Evolutionary conservation across 2,113 vertebrate species (phyloP), one percentile per base, ranked within the genome.

Genomic region (Nothocercus julius): DNA sequence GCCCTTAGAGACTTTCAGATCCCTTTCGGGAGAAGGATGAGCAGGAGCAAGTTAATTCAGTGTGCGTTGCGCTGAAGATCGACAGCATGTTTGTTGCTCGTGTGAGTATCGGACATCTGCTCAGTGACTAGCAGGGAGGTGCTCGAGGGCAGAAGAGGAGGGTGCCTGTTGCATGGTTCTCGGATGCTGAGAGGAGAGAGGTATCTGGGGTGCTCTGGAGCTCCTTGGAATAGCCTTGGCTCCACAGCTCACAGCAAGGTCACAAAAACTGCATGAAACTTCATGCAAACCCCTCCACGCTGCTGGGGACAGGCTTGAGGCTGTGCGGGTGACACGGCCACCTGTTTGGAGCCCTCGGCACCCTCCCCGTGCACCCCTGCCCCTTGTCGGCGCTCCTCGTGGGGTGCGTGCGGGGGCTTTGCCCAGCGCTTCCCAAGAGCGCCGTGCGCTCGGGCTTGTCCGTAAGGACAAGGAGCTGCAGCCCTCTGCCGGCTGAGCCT

Each of bases 21-120:
- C 28, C 40, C 58, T 18, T 20, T 8, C 32, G 72, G 83, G 68
- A 40, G 59, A 42, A 61, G 0, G 0, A 61, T 49, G 83, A 5
- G 1, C 34, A 78, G 7, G 0, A 0, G 16, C 1, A 6, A 20
- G 59, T 34, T 47, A 15, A 30, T 58, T 49, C 51, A 0, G 10
- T 8, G 61, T 27, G 20, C 19, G 3, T 18, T 0, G 0, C 1
- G 2, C 38, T 24, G 64, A 42, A 44, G 74, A 81, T n/a, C 14
- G 45, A 53, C 15, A 6, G 32, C 0, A 0, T 3, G 34, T 34
- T 73, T 17, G 0, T 63, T 73, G 21, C 44, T 92, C 28, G 61
- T 12, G 8, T 0, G 3, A 36, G 62, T 11, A 30, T 19, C 3
- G 1, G 21, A 40, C 45, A 13, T 40, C 68, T 59, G 49, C 4